Percentiles rank a stretch among this genome's conserved stretches.
Conservation (phyloP, 2,113 vertebrate species). For the Callaeas wilsoni region DNA sequence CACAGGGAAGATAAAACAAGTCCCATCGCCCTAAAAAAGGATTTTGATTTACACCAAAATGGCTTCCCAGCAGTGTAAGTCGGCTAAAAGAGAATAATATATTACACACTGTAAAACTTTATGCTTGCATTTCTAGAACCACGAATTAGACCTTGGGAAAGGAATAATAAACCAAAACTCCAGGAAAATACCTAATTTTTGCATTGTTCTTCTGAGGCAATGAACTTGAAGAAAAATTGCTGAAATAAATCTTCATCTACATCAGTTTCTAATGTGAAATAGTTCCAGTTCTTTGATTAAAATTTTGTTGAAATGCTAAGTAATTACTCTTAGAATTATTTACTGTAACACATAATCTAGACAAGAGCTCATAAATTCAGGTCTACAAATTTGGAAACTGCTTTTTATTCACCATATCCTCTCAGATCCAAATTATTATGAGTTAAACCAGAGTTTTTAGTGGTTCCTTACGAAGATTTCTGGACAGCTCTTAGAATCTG, state of each 20-base stretch:
- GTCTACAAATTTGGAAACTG: not conserved
- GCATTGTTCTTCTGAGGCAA: not conserved
- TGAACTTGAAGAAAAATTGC: not conserved
- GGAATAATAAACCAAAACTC: not conserved
- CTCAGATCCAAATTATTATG: not conserved
- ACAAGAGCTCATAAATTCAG: constrained; percentile 41
- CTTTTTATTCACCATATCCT: not conserved
- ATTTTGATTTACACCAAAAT: not conserved
- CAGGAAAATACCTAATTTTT: not conserved
- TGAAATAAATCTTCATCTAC: constrained; percentile 35
- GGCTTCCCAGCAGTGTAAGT: not conserved
- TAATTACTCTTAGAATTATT: constrained; percentile 50
- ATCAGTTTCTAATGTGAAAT: not conserved
- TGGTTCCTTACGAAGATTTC: not conserved
- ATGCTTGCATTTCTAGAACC: not conserved
- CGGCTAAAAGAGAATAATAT: not conserved
- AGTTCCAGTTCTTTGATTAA: constrained; percentile 43
- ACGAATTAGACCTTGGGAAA: not conserved
- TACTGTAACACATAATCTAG: constrained; percentile 39
- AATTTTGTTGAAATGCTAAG: constrained; percentile 1
- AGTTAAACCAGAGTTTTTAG: not conserved
- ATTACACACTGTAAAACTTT: not conserved
- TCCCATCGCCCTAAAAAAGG: not conserved
- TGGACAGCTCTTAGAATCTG: not conserved
- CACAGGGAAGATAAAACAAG: not conserved